phyloP scores from a whole-genome alignment of 2,797 vertebrate species.

The Megaceryle alcyon region DNA sequence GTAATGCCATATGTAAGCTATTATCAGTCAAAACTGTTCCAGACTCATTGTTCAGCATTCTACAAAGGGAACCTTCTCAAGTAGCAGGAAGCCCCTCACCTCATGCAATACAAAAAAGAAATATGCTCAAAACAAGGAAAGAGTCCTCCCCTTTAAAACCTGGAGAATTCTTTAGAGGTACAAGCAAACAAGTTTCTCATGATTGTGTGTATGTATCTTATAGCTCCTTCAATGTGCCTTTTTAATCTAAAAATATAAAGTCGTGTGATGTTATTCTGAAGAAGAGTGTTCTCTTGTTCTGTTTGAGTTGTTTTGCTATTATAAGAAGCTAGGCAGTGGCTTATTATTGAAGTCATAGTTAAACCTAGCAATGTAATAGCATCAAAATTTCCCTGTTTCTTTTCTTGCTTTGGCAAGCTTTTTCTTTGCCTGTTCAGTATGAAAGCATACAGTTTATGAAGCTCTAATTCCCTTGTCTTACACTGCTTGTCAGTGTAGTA shows the following conservation, averaged over 20 bases:
- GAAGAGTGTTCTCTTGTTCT: background rate
- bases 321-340: background rate
- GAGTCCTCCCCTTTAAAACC: background rate
- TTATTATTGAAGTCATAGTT: background rate
- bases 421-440: background rate
- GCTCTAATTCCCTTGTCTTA: background rate
- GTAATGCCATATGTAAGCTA: constrained; percentile 33
- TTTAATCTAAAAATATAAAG: background rate
- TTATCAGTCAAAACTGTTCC: constrained; percentile 44
- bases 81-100: background rate
- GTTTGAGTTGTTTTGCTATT: background rate
- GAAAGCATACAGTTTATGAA: background rate
- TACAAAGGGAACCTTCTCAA: constrained; percentile 37
- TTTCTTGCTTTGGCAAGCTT: background rate
- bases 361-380: background rate
- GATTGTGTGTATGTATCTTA: background rate
- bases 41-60: constrained; percentile 33
- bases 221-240: background rate
- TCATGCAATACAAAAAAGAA: background rate
- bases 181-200: background rate
- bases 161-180: background rate
- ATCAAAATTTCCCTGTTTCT: background rate
- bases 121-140: background rate
- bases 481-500: background rate
- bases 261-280: background rate